Evolutionary conservation across 2,797 vertebrate genomes (phyloP), one percentile per base, ranked within the genome.

Genomic region (Siniperca obscura): DNA sequence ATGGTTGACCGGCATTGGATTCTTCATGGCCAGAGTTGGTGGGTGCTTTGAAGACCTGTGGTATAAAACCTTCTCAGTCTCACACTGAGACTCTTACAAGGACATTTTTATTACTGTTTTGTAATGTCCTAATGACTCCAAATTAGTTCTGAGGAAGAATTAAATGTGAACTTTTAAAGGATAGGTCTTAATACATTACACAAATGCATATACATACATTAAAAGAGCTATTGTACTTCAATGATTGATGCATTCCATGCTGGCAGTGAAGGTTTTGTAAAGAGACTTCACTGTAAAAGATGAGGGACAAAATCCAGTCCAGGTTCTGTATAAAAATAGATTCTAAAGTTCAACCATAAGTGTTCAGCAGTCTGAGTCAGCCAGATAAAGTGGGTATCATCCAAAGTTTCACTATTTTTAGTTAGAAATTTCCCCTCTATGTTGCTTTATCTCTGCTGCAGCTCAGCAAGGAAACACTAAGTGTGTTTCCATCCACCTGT

Each of bases 1-100:
- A 91, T 87, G 92, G 90, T 90, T 90, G 90, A 92, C 74, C 75
- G 80, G 70, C 53, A 64, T 25, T 83, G 74, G 68, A 91, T 74
- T 90, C 65, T 68, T 80, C 73, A 44, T 82, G 66, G 66, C 52
- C 60, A 64, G 68, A 89, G 79, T 76, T 82, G 62, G 75, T 73
- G 44, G 61, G 50, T 75, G 62, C 21, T 83, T 81, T 87, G 42
- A 83, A 76, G 59, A 83, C 60, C 64, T 34, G 25, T 79, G 48
- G 53, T 78, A 13, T 48, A 38, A 81, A 89, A 88, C 74, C 40
- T 80, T 86, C 2, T 46, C 38, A 64, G 70, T 13, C 30, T 30
- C 76, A 80, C 34, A 77, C 3, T 27, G 1, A 64, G 25, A 62
- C 25, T 78, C 50, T 77, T 16, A 25, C 21, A 80, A 87, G 67